Evolutionary conservation across 1,140 invertebrate genomes (phyloP).

Genomic region (Cyrtorhinus lividipennis): DNA sequence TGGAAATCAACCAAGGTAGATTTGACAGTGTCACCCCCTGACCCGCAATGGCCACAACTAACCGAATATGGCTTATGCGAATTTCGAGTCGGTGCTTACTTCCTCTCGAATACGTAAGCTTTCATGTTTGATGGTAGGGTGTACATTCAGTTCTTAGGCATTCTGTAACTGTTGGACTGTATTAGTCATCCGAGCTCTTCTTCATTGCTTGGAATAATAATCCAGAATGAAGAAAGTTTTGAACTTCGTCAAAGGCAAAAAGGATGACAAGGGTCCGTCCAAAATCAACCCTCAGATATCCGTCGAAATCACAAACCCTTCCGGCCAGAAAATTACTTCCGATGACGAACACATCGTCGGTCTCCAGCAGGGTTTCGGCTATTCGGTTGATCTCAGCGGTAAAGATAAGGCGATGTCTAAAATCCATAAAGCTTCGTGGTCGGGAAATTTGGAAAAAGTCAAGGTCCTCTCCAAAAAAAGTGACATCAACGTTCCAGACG

Average conservation of each 20-base stretch:
- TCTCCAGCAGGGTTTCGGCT: conserved; percentile 24
- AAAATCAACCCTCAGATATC: conserved; percentile 23
- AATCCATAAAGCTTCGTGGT: conserved; percentile 29
- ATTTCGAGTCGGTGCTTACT: no score
- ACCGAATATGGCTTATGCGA: no score
- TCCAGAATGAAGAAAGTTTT: conserved; percentile 28
- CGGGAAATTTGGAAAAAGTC: conserved; percentile 28
- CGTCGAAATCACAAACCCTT: conserved; percentile 25
- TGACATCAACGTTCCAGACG: conserved; percentile 27
- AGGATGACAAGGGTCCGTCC: conserved; percentile 25
- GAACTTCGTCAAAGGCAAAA: conserved; percentile 29
- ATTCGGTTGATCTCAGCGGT: conserved; percentile 26
- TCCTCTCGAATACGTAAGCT: no score
- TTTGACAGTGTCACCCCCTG: background rate
- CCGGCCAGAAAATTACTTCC: conserved; percentile 21
- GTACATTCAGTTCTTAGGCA: background rate
- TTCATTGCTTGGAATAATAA: background rate
- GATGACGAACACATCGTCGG: conserved; percentile 25
- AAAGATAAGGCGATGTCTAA: conserved; percentile 28
- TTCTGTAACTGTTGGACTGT: background rate
- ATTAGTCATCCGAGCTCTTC: no score
- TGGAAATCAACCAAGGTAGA: no score
- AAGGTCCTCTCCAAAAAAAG: conserved; percentile 25
- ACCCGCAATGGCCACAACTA: no score
- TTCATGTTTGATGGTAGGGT: background rate